A percentile compares a stretch with the other conserved stretches of the same genome.
Conservation (phyloP, 2,113 vertebrate genomes). For the Psilopogon haemacephalus region DNA sequence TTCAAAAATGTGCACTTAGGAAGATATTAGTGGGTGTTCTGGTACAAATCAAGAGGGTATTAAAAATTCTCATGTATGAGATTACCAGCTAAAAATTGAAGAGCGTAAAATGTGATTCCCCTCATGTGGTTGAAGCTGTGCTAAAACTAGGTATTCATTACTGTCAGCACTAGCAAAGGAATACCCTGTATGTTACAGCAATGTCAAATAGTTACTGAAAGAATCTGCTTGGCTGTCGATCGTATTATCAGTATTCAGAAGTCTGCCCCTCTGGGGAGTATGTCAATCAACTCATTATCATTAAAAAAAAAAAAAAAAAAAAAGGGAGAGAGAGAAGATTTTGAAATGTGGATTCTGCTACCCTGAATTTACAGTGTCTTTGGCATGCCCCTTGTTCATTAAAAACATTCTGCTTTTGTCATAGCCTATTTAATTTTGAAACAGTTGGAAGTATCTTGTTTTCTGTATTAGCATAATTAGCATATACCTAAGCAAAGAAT, state of each 20-base stretch:
- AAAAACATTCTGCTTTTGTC: background rate
- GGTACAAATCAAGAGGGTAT: conserved; percentile 26
- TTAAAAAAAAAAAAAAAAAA: background rate
- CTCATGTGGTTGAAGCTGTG: conserved; percentile 17
- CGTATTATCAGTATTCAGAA: conserved; percentile 9
- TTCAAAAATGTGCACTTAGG: background rate
- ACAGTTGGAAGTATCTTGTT: background rate
- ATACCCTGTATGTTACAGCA: background rate
- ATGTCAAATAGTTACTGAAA: conserved; percentile 21
- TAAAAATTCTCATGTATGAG: conserved; percentile 19
- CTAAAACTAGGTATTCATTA: conserved; percentile 46
- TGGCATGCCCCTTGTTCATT: background rate
- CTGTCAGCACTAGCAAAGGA: conserved; percentile 29
- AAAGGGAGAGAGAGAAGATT: no score
- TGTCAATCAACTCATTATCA: conserved; percentile 38
- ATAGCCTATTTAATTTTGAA: background rate
- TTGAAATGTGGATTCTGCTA: background rate
- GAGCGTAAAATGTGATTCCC: conserved; percentile 29
- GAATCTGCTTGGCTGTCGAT: conserved; percentile 7
- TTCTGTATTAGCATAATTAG: background rate
- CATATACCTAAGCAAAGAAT: background rate
- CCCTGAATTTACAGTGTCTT: background rate
- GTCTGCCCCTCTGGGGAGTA: background rate
- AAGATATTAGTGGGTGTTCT: conserved; percentile 50
- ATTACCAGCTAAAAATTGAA: conserved; percentile 49